A percentile compares a stretch with the other conserved stretches of the same genome.
Conservation (phyloP, 2,797 vertebrate genomes). For the Delichon dasypus region DNA sequence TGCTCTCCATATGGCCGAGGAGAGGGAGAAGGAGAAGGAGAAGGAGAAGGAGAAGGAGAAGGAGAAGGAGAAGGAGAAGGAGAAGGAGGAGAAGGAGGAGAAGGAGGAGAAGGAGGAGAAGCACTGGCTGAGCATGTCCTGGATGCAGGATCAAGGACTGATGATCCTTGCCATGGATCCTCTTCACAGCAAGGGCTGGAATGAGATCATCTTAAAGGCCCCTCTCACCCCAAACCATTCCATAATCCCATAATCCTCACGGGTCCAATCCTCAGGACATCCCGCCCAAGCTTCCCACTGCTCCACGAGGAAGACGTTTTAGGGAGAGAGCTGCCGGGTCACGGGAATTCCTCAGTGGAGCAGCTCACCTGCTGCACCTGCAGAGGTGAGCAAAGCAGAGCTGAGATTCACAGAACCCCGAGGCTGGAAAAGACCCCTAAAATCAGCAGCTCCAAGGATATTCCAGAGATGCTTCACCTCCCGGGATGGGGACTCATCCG, state of each 20-base stretch:
- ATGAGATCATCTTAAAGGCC: background rate
- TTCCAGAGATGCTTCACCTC: background rate
- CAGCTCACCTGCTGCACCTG: background rate
- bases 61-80: background rate
- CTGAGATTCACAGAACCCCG: too few relatives aligned
- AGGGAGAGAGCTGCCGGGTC: background rate
- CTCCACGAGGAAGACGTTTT: accelerated
- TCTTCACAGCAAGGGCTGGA: background rate
- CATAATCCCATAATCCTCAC: background rate
- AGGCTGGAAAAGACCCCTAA: background rate
- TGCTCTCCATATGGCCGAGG: slow-evolving; percentile 46
- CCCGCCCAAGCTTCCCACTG: background rate
- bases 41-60: background rate
- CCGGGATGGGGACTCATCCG: accelerated
- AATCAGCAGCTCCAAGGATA: background rate
- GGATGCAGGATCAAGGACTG: background rate
- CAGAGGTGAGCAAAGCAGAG: background rate
- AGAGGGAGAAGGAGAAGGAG: background rate
- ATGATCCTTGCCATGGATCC: background rate
- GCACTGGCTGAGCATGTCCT: too few relatives aligned
- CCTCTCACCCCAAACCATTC: background rate
- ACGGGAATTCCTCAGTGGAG: background rate
- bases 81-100: background rate
- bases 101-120: background rate
- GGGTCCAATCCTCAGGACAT: background rate